These are phyloP conservation scores for human (Homo sapiens) DNA, from an alignment of 2,113 vertebrate species.

Conservation along the genomic window GRCh38 chr20:49051001-49051500, in stretches of 20 bases:
- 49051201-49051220: neutral
- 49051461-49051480: too few species aligned
- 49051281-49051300: too few species aligned
- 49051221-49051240: neutral
- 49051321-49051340: too few species aligned
- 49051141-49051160: neutral
- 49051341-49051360: too few species aligned
- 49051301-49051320: too few species aligned
- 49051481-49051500: too few species aligned
- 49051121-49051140: neutral
- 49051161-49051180: neutral
- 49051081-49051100: neutral
- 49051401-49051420: too few species aligned
- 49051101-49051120: neutral
- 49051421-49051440: too few species aligned
- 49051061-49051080: neutral
- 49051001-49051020: neutral
- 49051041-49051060: neutral
- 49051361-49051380: too few species aligned
- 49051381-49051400: too few species aligned
- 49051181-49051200: neutral
- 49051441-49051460: too few species aligned
- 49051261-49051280: fast-evolving
- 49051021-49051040: neutral
- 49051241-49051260: neutral